These are phyloP conservation scores for Eilema depressum DNA, from an alignment of 2,888 invertebrate genomes.

Conservation along the genomic window DNA sequence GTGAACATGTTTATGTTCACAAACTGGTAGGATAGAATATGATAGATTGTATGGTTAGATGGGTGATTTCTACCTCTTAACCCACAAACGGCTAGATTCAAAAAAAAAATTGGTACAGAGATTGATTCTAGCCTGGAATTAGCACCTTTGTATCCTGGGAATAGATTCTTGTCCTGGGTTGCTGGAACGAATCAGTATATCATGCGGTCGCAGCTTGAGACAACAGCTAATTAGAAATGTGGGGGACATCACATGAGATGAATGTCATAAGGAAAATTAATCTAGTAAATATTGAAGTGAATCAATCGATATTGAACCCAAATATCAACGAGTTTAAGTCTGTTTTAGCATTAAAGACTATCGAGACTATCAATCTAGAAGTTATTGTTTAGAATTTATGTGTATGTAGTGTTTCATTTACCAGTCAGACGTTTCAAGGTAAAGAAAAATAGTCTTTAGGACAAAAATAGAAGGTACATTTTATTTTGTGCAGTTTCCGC, in stretches of 20 bases:
- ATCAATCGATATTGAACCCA: conserved; percentile 25
- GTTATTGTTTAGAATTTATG: conserved; percentile 24
- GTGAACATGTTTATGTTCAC: no score
- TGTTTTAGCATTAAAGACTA: conserved; percentile 14
- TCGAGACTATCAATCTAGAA: conserved; percentile 14
- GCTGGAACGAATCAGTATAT: not conserved
- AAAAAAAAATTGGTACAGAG: not conserved
- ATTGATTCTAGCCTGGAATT: not conserved
- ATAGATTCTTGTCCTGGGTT: not conserved
- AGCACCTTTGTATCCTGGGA: not conserved
- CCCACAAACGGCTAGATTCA: not conserved
- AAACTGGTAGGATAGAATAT: no score
- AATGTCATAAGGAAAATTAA: conserved; percentile 39
- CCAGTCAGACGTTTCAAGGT: not conserved
- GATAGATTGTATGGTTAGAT: not conserved
- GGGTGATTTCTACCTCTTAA: not conserved
- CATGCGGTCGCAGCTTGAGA: not conserved
- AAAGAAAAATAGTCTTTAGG: conserved; percentile 30
- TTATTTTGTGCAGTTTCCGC: conserved; percentile 35
- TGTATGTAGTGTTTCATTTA: conserved; percentile 27
- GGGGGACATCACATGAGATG: conserved; percentile 56
- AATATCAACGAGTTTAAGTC: conserved; percentile 12
- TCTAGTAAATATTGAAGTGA: conserved; percentile 23
- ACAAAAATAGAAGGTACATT: conserved; percentile 26
- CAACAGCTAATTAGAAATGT: not conserved